Base-by-base conservation (phyloP, 2,113 vertebrate genomes). In the Lophura nycthemera region DNA sequence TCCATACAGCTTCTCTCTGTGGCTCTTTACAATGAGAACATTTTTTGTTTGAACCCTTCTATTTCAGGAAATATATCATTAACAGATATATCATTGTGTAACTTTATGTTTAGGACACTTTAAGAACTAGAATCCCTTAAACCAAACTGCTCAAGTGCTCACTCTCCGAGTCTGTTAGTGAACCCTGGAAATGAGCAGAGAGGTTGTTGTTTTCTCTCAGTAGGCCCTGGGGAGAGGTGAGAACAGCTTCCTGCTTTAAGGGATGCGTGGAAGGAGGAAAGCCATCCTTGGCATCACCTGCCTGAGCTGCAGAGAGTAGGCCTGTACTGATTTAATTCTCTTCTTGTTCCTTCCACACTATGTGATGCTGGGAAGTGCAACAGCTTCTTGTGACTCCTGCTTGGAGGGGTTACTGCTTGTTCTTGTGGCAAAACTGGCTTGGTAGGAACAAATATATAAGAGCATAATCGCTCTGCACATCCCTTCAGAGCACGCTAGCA, bases 401-500 rank as follows among this genome's bases (percentile, higher is more conserved):
- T 74, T 84, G 66, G n/a, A 75, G 87, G 17, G 16, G 38, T 56
- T 64, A 6, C 66, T 63, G 8, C 38, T 78, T 50, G 34, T 40
- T 82, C 4, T 66, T 81, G 0, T 78, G 47, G 56, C 9, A 52
- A 43, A 81, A n/a, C 12, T 47, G 69, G 18, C 29, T 7, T 66
- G 15, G 30, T 40, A 57, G 42, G 81, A 81, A 13, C 24, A 63
- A 10, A 16, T 29, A 13, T 12, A 10, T 47, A 10, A 47, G 45
- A 11, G 48, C 17, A 21, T 21, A 27, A 5, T 54, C 2, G 2
- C 25, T 72, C 43, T 54, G 54, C 80, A 59, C 13, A 24, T 10
- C 21, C 2, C 0, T 69, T 36, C 36, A 42, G 64, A 64, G 34
- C 42, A 59, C 10, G 2, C 1, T 2, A 32, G 17, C 1, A 0